Evolutionary conservation across 2,797 vertebrate genomes (phyloP).

Genomic region (Brachyalestes nurse): DNA sequence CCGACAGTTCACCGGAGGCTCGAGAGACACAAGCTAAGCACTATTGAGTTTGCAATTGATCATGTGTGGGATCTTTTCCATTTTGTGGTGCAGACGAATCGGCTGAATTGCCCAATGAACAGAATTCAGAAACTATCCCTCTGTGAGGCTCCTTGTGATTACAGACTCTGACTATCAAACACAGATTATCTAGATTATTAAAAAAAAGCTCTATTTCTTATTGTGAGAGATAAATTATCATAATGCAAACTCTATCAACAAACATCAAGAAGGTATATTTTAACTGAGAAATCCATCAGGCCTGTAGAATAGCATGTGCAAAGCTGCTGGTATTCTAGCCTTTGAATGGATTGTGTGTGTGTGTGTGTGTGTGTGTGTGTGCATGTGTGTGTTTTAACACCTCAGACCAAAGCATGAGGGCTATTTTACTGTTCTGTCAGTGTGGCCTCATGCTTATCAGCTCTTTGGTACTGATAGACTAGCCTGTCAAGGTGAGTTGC

Average conservation of each 20-base stretch:
- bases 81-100: too few relatives aligned
- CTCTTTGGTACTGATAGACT: background rate
- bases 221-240: too few relatives aligned
- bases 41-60: background rate
- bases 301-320: background rate
- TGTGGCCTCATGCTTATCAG: background rate
- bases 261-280: too few relatives aligned
- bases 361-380: background rate
- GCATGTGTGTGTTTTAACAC: background rate
- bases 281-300: too few relatives aligned
- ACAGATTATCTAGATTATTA: background rate
- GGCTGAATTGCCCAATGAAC: background rate
- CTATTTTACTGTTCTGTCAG: background rate
- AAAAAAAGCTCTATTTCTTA: background rate
- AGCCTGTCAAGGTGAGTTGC: slow-evolving; percentile 3
- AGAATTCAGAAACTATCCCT: background rate
- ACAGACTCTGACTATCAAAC: background rate
- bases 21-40: background rate
- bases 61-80: background rate
- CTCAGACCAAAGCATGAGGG: background rate
- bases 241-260: too few relatives aligned
- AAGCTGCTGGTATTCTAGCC: background rate
- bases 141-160: background rate
- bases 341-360: background rate
- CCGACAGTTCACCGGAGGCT: background rate